Evolutionary conservation across 2,888 invertebrate genomes (phyloP).

Genomic region (Nasonovia ribisnigri): DNA sequence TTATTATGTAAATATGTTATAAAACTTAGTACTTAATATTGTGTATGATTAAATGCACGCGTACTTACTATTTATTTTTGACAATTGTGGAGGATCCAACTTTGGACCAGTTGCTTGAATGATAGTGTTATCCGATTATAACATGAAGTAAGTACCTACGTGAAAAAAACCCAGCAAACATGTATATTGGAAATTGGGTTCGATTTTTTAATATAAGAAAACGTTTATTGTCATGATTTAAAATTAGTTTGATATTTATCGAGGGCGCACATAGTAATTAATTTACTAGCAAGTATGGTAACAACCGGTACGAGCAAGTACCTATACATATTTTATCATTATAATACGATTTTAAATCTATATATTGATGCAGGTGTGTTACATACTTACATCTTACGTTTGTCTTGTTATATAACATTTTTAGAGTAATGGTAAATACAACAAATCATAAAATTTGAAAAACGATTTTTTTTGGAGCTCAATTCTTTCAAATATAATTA

Average conservation of each 20-base stretch:
- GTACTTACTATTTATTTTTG: neutral
- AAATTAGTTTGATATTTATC: neutral
- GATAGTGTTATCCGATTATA: neutral
- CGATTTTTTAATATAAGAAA: neutral
- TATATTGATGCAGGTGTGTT: neutral
- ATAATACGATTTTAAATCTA: neutral
- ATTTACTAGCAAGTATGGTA: neutral
- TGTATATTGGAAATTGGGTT: neutral
- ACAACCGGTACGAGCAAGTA: neutral
- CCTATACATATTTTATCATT: neutral
- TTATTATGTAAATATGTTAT: too few species aligned
- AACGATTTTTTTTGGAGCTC: neutral
- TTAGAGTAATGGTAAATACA: neutral
- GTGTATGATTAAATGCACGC: neutral
- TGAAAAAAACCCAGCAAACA: neutral
- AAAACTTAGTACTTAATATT: neutral
- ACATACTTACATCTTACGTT: neutral
- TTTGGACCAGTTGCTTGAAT: neutral
- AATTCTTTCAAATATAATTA: neutral
- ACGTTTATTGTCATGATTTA: neutral
- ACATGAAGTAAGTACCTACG: neutral
- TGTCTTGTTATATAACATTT: neutral
- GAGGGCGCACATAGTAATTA: neutral
- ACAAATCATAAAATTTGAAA: neutral
- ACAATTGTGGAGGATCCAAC: neutral